Conservation (phyloP, 2,797 vertebrate species). For the Percopsis omiscomaycus region DNA sequence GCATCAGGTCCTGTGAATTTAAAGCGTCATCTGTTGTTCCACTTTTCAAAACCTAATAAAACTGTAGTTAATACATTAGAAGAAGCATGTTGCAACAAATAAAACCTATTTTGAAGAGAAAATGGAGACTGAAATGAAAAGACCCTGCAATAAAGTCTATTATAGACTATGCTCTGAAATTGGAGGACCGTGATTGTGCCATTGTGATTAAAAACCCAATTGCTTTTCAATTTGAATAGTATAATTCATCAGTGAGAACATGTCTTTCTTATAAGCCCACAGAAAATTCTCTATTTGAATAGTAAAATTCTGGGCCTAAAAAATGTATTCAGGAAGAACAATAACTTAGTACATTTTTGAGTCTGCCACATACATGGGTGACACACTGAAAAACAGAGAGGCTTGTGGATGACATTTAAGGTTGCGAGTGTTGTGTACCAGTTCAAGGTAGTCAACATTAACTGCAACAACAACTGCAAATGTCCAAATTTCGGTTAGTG, state of each 20-base stretch:
- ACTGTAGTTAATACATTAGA: slow-evolving; percentile 1
- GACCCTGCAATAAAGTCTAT: slow-evolving; percentile 5
- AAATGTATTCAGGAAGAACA: slow-evolving; percentile 6
- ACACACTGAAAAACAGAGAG: background rate
- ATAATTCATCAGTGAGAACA: slow-evolving; percentile 3
- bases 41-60: slow-evolving; percentile 25
- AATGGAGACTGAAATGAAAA: too few species aligned
- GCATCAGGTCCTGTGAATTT: too few species aligned
- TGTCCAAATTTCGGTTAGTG: slow-evolving; percentile 2
- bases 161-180: slow-evolving; percentile 40
- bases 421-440: background rate
- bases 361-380: background rate
- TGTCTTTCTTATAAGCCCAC: slow-evolving; percentile 6
- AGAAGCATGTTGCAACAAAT: too few species aligned
- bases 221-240: background rate
- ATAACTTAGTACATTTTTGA: background rate
- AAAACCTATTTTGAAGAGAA: too few species aligned
- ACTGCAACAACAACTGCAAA: background rate
- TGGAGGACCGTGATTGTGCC: slow-evolving; percentile 31
- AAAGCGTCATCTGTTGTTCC: background rate
- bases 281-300: too few species aligned
- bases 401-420: background rate
- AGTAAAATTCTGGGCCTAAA: too few species aligned
- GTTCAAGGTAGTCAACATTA: background rate
- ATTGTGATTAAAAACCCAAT: background rate